phyloP scores from a whole-genome alignment of 2,888 invertebrate species.

The Sipunculus nudus region DNA sequence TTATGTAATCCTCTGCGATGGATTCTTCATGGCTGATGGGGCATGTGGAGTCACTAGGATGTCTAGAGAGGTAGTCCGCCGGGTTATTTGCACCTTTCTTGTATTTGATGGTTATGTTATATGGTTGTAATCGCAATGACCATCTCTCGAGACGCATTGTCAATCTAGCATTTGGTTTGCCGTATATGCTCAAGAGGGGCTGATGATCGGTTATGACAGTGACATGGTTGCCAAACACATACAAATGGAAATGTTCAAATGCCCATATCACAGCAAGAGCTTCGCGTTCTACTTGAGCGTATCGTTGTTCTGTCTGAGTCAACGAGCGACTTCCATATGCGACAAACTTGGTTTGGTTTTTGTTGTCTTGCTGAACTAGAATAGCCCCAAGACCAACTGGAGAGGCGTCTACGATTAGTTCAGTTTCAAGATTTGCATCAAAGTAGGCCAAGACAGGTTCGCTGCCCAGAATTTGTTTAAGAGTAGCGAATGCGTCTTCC shows the following conservation, averaged over 20 bases:
- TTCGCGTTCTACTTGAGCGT: constrained; percentile 12
- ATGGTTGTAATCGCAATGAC: constrained; percentile 35
- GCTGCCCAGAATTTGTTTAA: constrained; percentile 5
- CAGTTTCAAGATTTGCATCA: constrained; percentile 25
- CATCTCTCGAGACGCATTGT: constrained; percentile 41
- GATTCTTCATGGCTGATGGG: neutral
- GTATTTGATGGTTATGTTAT: constrained; percentile 31
- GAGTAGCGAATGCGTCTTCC: constrained; percentile 30
- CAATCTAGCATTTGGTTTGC: constrained; percentile 28
- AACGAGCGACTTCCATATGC: constrained; percentile 1
- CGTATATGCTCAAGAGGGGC: constrained; percentile 6
- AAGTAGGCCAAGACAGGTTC: constrained; percentile 31
- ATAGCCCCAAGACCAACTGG: constrained; percentile 42
- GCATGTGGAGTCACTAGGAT: constrained; percentile 9
- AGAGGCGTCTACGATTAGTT: constrained; percentile 39
- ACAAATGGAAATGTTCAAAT: constrained; percentile 4
- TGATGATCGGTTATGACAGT: constrained; percentile 9
- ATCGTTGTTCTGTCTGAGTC: constrained; percentile 1
- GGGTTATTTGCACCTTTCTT: constrained; percentile 35
- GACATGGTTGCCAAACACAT: constrained; percentile 8
- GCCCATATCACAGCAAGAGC: constrained; percentile 7
- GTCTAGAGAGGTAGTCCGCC: constrained; percentile 41
- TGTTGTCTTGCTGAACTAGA: constrained; percentile 39
- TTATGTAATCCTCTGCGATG: constrained; percentile 31
- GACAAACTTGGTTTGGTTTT: too few relatives aligned